phyloP scores from a whole-genome alignment of 2,888 invertebrate genomes.

The Caprella mutica region DNA sequence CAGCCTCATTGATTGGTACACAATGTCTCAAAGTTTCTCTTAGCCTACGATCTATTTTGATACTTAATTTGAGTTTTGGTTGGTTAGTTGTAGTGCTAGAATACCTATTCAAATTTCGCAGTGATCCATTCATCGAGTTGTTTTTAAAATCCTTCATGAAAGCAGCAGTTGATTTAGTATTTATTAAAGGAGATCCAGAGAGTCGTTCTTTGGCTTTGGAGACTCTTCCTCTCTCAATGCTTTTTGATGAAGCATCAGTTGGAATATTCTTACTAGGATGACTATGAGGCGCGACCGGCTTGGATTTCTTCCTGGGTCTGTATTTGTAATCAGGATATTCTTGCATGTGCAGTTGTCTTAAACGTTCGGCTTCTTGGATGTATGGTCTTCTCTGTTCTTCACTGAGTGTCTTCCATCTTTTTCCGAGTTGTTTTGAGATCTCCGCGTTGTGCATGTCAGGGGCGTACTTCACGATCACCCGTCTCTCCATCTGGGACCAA shows the following conservation, averaged over 20 bases:
- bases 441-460: conserved; percentile 99
- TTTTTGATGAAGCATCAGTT: conserved; percentile 6
- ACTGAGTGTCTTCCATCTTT: conserved; percentile 32
- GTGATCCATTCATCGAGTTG: conserved; percentile 15
- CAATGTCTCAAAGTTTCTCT: conserved; percentile 38
- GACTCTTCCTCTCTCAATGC: conserved; percentile 31
- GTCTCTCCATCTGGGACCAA: conserved; percentile 93
- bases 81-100: conserved; percentile 35
- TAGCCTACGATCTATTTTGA: conserved; percentile 48
- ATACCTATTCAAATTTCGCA: conserved; percentile 16
- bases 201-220: conserved; percentile 30
- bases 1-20: too few species aligned
- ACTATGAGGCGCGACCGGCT: conserved; percentile 10
- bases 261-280: not conserved
- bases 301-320: conserved; percentile 34
- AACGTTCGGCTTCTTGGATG: conserved; percentile 32
- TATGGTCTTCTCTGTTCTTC: conserved; percentile 32
- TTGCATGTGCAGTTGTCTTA: conserved; percentile 32
- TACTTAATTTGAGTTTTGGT: conserved; percentile 48
- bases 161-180: conserved; percentile 14
- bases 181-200: not conserved
- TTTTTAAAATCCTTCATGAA: conserved; percentile 27
- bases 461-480: conserved; percentile 88
- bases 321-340: conserved; percentile 35
- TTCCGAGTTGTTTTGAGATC: conserved; percentile 82